These are phyloP conservation scores for Thumatha senex DNA, from an alignment of 2,888 invertebrate genomes.

Conservation along the genomic window DNA sequence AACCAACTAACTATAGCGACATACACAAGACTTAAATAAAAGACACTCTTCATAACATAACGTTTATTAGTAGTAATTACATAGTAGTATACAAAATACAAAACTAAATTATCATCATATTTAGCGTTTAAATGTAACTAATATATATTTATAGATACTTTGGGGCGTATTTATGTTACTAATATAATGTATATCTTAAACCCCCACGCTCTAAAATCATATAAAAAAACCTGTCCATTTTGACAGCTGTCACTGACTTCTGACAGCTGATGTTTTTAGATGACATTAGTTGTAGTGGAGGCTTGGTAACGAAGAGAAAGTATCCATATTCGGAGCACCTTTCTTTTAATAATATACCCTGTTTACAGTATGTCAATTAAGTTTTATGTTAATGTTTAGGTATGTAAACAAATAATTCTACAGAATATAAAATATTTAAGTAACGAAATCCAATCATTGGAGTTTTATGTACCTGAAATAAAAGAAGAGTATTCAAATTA, in stretches of 20 bases:
- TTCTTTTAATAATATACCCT: conserved; percentile 30
- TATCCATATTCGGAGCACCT: conserved; percentile 27
- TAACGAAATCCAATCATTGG: conserved; percentile 4
- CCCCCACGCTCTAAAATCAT: not conserved
- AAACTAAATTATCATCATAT: conserved; percentile 59
- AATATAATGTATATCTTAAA: conserved; percentile 1
- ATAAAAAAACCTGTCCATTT: not conserved
- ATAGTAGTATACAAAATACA: conserved; percentile 66
- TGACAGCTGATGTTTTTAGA: not conserved
- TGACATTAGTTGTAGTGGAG: not conserved
- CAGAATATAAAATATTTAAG: conserved; percentile 5
- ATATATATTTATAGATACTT: conserved; percentile 18
- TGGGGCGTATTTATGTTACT: conserved; percentile 11
- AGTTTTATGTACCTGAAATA: conserved; percentile 19
- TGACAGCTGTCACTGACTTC: not conserved
- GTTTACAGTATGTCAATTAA: conserved; percentile 13
- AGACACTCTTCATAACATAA: conserved; percentile 28
- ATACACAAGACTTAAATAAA: conserved; percentile 14
- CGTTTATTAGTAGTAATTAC: conserved; percentile 36
- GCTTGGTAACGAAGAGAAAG: conserved; percentile 15
- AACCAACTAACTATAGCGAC: too few species aligned
- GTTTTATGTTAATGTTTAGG: conserved; percentile 20
- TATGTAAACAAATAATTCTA: conserved; percentile 22
- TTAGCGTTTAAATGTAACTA: conserved; percentile 28
- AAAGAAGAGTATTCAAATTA: not conserved